Evolutionary conservation across 2,888 invertebrate genomes (phyloP).

Genomic region (Brenthis hecate): DNA sequence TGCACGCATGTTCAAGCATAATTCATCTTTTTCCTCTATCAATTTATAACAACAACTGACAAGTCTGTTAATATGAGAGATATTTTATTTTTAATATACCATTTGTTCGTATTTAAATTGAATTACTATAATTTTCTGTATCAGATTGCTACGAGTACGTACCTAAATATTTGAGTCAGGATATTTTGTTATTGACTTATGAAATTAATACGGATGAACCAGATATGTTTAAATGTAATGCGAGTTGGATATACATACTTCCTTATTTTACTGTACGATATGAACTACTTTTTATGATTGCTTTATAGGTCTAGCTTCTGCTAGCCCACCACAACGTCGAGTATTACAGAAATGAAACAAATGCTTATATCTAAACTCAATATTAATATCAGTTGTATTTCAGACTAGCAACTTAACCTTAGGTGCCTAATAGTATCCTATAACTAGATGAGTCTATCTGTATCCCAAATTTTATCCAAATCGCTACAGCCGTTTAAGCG

Average conservation of each 20-base stretch:
- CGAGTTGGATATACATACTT: background rate
- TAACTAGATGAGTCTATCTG: no score
- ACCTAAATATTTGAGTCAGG: background rate
- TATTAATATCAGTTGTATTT: no score
- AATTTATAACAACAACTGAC: background rate
- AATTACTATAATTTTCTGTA: background rate
- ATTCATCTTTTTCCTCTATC: background rate
- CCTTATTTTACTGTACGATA: conserved; percentile 13
- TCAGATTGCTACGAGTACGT: background rate
- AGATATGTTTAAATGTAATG: background rate
- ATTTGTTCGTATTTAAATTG: background rate
- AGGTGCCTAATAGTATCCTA: no score
- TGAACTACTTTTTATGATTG: conserved; percentile 20
- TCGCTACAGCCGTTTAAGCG: no score
- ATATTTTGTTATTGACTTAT: background rate
- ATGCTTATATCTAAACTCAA: background rate
- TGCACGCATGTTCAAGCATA: background rate
- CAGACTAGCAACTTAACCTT: no score
- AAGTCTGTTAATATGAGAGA: background rate
- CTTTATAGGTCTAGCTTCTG: conserved; percentile 17
- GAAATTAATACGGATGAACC: background rate
- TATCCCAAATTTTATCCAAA: no score
- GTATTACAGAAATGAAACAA: background rate
- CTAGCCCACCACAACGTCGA: conserved; percentile 11
- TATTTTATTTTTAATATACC: background rate